Evolutionary conservation across 2,113 vertebrate genomes (phyloP), one percentile per base, ranked within the genome.

Genomic region (Dasypus novemcinctus): DNA sequence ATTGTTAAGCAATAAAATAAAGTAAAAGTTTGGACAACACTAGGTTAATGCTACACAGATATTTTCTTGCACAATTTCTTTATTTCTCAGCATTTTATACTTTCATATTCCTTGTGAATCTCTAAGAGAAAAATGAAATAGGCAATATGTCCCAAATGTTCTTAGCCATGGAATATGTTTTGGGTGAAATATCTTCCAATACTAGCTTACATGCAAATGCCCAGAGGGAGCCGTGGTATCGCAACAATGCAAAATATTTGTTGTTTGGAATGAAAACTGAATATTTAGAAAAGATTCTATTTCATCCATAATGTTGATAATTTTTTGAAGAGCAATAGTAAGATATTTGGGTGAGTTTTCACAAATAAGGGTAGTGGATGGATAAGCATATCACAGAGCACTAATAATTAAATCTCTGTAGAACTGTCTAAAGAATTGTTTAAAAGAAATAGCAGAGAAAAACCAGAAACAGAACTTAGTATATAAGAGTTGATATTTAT

Each of bases 371-470:
- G 15, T 88, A 61, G 23, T 84, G 43, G 36, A 59, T 82, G 81
- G 33, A 14, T 29, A 76, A 90, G 52, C 20, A 68, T 81, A 72
- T 23, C 43, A 84, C 29, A 89, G 93, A 87, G 11, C 43, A 52
- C n/a, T 89, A 66, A 89, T 69, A 86, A 93, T 64, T 80, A 57
- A 74, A 85, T 71, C 64, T 89, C 13, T 90, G 2, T 27, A 76
- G n/a, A 78, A 41, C 17, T 82, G 69, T 1, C 14, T 93, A 23
- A 71, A 90, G 38, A 75, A 29, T 46, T 63, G 33, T 81, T 88
- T 72, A 91, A 94, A 87, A 68, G 76, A 92, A 93, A 87, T 64
- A 81, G 66, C 23, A 95, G 36, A 57, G 52, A 36, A 72, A 91
- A 78, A 69, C 13, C 52, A 93, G 52, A 36, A 64, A 71, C 66